These are phyloP conservation scores for Aleadryas rufinucha DNA, from an alignment of 2,113 vertebrate species.

Conservation along the genomic window DNA sequence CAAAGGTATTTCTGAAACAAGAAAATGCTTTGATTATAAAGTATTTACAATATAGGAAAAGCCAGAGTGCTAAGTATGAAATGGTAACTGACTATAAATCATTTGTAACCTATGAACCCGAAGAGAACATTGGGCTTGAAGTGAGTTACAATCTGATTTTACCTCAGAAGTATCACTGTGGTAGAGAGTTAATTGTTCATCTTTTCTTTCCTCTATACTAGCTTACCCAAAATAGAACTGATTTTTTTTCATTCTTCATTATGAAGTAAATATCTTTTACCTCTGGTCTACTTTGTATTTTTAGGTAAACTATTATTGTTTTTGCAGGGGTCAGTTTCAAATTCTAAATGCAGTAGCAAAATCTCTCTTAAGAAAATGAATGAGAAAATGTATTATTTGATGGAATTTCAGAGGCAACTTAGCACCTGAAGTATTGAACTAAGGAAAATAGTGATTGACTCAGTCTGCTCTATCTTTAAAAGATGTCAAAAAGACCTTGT, in stretches of 20 bases:
- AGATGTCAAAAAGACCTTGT: background rate
- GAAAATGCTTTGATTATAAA: slow-evolving; percentile 14
- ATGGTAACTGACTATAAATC: slow-evolving; percentile 21
- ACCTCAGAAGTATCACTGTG: background rate
- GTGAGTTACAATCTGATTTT: background rate
- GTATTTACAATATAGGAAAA: background rate
- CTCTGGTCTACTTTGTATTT: background rate
- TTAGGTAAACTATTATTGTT: background rate
- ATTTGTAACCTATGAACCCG: slow-evolving; percentile 14
- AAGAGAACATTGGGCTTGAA: background rate
- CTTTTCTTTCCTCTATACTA: background rate
- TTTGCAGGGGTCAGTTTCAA: background rate
- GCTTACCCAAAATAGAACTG: background rate
- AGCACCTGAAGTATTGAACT: background rate
- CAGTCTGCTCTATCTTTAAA: background rate
- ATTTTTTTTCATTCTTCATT: background rate
- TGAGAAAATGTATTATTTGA: background rate
- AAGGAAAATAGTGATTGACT: background rate
- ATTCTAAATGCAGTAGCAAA: background rate
- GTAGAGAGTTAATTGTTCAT: background rate
- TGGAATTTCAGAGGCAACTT: background rate
- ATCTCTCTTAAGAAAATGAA: background rate
- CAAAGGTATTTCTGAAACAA: slow-evolving; percentile 1
- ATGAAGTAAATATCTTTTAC: background rate
- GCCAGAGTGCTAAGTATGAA: background rate